Conservation (phyloP, 53 echinoderm and acorn worm genomes). For the Apostichopus leukothele region DNA sequence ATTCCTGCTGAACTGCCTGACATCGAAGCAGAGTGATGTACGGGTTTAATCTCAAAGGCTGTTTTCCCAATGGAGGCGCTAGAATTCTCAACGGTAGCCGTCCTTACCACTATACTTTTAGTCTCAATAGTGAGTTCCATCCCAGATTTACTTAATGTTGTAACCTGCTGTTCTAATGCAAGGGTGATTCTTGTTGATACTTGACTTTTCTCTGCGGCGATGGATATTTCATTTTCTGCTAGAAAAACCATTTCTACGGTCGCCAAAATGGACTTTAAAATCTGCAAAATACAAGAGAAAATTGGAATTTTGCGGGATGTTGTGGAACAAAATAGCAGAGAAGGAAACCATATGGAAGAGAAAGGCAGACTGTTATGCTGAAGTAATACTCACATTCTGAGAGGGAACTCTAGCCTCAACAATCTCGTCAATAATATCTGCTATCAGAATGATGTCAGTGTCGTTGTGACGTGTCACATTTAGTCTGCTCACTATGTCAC, state of each 20-base stretch:
- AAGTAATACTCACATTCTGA: constrained; percentile 16
- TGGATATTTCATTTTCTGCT: constrained; percentile 1
- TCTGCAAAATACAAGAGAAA: not conserved
- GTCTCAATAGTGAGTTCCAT: constrained; percentile 24
- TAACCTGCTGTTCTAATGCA: constrained; percentile 28
- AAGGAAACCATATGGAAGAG: too few species aligned
- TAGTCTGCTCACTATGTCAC: not conserved
- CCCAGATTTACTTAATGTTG: not conserved
- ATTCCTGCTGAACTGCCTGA: not conserved
- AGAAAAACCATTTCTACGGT: constrained; percentile 23
- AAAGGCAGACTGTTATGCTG: too few species aligned
- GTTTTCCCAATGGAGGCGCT: not conserved
- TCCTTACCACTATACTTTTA: constrained; percentile 28
- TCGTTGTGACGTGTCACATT: not conserved
- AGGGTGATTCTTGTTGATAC: constrained; percentile 13
- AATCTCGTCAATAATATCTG: constrained; percentile 31
- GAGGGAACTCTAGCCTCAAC: constrained; percentile 4
- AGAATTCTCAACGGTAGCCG: not conserved
- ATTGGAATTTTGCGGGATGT: not conserved
- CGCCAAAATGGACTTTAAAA: not conserved
- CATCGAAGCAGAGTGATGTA: not conserved
- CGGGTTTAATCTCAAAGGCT: not conserved
- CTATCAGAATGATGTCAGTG: not conserved
- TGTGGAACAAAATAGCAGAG: too few species aligned
- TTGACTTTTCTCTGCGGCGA: not conserved